Conservation (phyloP, 2,888 invertebrate species). For the Caradrina kadenii region DNA sequence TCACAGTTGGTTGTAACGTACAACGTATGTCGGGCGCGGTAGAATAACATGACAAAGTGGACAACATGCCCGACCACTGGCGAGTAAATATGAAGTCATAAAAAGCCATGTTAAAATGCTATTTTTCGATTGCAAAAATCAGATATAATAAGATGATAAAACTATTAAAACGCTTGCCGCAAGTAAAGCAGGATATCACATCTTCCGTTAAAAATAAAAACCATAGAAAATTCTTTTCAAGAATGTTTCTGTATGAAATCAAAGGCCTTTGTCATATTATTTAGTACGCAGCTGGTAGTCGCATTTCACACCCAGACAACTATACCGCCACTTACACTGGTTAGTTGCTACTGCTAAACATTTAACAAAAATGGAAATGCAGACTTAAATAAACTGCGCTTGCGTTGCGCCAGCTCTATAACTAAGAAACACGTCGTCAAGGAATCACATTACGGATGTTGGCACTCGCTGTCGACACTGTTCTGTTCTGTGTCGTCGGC, state of each 20-base stretch:
- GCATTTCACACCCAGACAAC: conserved; percentile 43
- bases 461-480: conserved; percentile 51
- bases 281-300: conserved; percentile 8
- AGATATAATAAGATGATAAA: background rate
- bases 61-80: conserved; percentile 6
- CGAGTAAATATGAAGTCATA: background rate
- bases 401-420: conserved; percentile 44
- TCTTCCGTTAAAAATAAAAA: background rate
- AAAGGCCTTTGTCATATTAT: conserved; percentile 30
- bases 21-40: conserved; percentile 5
- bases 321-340: conserved; percentile 37
- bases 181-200: background rate
- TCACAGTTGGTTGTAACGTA: conserved; percentile 25
- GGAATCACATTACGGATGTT: conserved; percentile 60
- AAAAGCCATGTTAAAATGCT: conserved; percentile 2
- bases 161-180: background rate
- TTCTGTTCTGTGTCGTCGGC: conserved; percentile 25
- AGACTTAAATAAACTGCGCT: conserved; percentile 58
- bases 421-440: conserved; percentile 38
- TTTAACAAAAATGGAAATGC: conserved; percentile 63
- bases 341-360: conserved; percentile 55
- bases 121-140: background rate
- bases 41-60: conserved; percentile 43
- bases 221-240: conserved; percentile 10
- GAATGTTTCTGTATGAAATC: conserved; percentile 3